Evolutionary conservation across 2,113 vertebrate genomes (phyloP).

Genomic region (Vanacampus margaritifer): DNA sequence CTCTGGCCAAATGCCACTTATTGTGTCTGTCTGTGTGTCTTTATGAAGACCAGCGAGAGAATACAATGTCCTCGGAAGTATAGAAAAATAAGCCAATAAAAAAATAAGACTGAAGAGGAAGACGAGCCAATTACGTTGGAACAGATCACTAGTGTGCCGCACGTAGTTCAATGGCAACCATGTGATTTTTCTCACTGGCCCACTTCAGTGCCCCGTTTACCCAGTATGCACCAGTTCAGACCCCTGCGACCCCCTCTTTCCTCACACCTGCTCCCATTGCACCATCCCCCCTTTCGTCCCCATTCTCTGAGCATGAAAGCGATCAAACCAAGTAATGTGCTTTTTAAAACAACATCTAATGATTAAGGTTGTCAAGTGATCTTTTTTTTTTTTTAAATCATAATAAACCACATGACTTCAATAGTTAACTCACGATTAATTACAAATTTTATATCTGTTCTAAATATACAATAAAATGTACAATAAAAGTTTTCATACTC

Average conservation of each 20-base stretch:
- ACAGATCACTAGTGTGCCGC: conserved; percentile 1
- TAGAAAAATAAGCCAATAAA: neutral
- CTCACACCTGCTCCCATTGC: conserved; percentile 41
- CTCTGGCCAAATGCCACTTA: conserved; percentile 24
- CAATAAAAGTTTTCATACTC: too few relatives aligned
- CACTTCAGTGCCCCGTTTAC: conserved; percentile 31
- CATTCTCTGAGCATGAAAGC: neutral
- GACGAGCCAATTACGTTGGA: neutral
- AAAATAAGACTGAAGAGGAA: neutral
- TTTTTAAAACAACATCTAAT: neutral
- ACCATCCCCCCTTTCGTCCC: neutral
- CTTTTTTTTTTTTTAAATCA: too few relatives aligned
- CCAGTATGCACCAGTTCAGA: conserved; percentile 27
- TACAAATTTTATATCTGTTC: too few relatives aligned
- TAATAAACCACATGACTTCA: too few relatives aligned
- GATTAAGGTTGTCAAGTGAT: too few relatives aligned
- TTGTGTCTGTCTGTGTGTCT: conserved; percentile 24
- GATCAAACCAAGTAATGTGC: neutral
- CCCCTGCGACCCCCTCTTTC: neutral
- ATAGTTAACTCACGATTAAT: too few relatives aligned
- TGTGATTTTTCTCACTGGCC: conserved; percentile 39
- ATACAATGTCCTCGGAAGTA: neutral
- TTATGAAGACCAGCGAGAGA: neutral
- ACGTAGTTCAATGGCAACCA: conserved; percentile 25
- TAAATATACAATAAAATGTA: too few relatives aligned